Evolutionary conservation across 2,797 vertebrate genomes (phyloP).

Genomic region (Paedocypris micromegethes): DNA sequence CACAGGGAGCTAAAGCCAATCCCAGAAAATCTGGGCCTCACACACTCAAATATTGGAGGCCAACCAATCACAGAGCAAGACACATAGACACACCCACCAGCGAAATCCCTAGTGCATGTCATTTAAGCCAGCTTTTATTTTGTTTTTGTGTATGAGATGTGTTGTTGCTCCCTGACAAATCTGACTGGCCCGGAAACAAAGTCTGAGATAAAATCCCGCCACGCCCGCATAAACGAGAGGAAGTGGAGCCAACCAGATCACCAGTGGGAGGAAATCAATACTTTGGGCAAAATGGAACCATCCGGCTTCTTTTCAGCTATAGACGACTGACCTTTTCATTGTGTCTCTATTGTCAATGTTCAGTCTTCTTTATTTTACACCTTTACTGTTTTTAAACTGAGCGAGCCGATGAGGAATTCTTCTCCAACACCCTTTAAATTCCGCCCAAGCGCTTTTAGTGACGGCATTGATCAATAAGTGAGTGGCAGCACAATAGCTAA

Average conservation of each 20-base stretch:
- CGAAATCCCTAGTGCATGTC: too few relatives aligned
- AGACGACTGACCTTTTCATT: conserved; percentile 20
- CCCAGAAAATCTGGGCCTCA: too few relatives aligned
- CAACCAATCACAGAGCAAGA: too few relatives aligned
- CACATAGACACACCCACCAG: too few relatives aligned
- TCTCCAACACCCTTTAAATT: not conserved
- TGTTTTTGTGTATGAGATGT: not conserved
- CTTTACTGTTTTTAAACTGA: too few relatives aligned
- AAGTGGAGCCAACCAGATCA: conserved; percentile 17
- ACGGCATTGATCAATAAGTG: conserved; percentile 2
- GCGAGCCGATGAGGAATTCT: not conserved
- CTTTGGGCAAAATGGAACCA: conserved; percentile 10
- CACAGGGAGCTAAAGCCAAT: too few relatives aligned
- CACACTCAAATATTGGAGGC: too few relatives aligned
- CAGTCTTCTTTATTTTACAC: too few relatives aligned
- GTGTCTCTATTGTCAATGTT: not conserved
- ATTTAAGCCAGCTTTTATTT: too few relatives aligned
- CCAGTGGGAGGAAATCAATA: conserved; percentile 17
- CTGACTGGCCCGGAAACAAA: conserved; percentile 1
- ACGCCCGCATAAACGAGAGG: conserved; percentile 28
- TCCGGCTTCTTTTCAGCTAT: conserved; percentile 3
- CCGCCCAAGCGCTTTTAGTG: not conserved
- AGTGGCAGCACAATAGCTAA: not conserved
- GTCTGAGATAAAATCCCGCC: conserved; percentile 14
- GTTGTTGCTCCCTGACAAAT: not conserved